Evolutionary conservation across 2,113 vertebrate species (phyloP), one percentile per base, ranked within the genome.

Genomic region (Egretta garzetta): DNA sequence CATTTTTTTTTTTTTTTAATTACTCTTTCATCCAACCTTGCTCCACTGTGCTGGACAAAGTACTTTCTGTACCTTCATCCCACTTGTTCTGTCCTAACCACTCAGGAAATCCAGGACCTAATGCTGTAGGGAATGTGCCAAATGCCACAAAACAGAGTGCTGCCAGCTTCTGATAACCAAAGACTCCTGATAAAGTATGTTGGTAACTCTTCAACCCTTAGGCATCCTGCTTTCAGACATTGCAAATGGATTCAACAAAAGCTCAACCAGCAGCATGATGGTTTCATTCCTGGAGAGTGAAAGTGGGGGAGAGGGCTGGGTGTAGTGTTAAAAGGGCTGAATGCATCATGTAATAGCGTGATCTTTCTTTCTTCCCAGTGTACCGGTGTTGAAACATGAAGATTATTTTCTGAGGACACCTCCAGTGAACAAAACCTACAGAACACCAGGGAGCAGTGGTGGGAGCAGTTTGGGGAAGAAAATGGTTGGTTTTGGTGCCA

Each of bases 321-420:
- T 64, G 75, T 52, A 41, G 28, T 24, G 17, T 55, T 84, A 17
- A 75, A 72, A 52, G 22, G 35, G 12, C 13, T 64, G 21, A 63
- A 70, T 63, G 28, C 22, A 24, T 52, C 26, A 26, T 19, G 5
- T 90, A 53, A 87, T 24, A 70, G 6, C 1, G 1, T 50, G 60
- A 33, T 47, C 84, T 63, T 72, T 96, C 91, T 90, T 95, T 89
- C 64, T 77, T 97, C 39, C 79, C 92, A 98, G 98, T 64, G 74
- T 96, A 28, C 92, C 97, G 0, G 52, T 79, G 56, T 80, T 52
- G 32, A 96, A 96, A 66, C 26, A 6, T 37, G 41, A 97, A 85
- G 93, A 88, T 75, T 96, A 68, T 88, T 88, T 94, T 18, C 63
- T 9, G 14, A 94, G 60, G 68, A 93, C 80, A 27, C 52, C 89